These are phyloP conservation scores for Mandrillus leucophaeus DNA, from an alignment of 2,113 vertebrate genomes.

Conservation along the genomic window DNA sequence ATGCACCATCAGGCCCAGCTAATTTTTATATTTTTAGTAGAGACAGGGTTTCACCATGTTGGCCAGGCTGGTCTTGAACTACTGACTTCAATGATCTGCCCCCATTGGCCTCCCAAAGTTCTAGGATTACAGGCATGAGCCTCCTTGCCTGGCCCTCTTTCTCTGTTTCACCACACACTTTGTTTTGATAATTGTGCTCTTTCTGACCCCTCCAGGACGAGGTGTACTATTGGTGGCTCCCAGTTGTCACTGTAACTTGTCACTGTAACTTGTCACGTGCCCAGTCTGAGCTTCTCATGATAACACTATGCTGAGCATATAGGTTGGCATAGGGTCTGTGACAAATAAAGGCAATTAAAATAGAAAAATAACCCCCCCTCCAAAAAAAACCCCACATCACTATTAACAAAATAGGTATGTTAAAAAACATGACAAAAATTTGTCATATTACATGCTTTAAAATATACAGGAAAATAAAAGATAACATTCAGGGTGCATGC, in stretches of 20 bases:
- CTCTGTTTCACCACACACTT: not conserved
- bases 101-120: too few relatives aligned
- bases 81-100: too few relatives aligned
- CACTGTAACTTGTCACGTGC: not conserved
- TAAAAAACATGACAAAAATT: not conserved
- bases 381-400: not conserved
- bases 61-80: too few relatives aligned
- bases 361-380: not conserved
- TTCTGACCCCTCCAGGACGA: rapidly evolving
- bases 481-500: not conserved
- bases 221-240: not conserved
- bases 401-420: not conserved
- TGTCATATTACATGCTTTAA: not conserved
- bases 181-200: not conserved
- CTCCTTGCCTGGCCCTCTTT: not conserved
- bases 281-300: not conserved
- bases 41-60: too few relatives aligned
- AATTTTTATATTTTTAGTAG: too few relatives aligned
- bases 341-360: not conserved
- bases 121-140: too few relatives aligned
- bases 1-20: too few relatives aligned
- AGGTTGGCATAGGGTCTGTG: not conserved
- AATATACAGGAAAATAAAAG: not conserved
- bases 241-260: not conserved
- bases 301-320: not conserved